Conservation (phyloP, 2,797 vertebrate genomes). For the Notamacropus eugenii region DNA sequence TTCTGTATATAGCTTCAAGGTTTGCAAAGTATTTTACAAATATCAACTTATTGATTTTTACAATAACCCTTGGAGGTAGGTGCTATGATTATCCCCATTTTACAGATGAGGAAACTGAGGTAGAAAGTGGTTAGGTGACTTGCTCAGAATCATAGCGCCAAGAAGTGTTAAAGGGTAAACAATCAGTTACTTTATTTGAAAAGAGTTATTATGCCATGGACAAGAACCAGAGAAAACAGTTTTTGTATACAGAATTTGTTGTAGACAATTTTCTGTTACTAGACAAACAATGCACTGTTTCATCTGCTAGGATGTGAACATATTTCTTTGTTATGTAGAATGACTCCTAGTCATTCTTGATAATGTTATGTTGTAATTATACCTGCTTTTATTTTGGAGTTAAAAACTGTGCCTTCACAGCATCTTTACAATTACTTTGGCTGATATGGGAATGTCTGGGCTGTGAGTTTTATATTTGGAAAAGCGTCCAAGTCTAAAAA, state of each 20-base stretch:
- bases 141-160: not conserved
- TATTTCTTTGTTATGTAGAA: slow-evolving; percentile 1
- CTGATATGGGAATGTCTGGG: slow-evolving; percentile 39
- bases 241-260: not conserved
- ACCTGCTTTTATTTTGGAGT: slow-evolving; percentile 36
- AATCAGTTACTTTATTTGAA: not conserved
- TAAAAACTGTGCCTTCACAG: slow-evolving; percentile 28
- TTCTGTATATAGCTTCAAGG: not conserved
- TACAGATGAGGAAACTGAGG: not conserved
- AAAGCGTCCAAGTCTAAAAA: slow-evolving; percentile 36
- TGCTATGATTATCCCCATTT: not conserved
- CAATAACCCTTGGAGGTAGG: not conserved
- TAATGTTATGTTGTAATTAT: slow-evolving; percentile 33
- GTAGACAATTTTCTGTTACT: not conserved
- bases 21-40: not conserved
- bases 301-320: not conserved
- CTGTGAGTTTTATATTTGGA: slow-evolving; percentile 45
- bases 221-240: not conserved
- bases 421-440: slow-evolving; percentile 48
- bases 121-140: not conserved
- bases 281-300: not conserved
- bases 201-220: not conserved
- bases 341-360: not conserved
- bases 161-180: not conserved
- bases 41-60: not conserved